A percentile compares a stretch with the other conserved stretches of the same genome.
These are phyloP conservation scores for Cyrtorhinus lividipennis DNA, from an alignment of 1,140 invertebrate species.

Conservation along the genomic window DNA sequence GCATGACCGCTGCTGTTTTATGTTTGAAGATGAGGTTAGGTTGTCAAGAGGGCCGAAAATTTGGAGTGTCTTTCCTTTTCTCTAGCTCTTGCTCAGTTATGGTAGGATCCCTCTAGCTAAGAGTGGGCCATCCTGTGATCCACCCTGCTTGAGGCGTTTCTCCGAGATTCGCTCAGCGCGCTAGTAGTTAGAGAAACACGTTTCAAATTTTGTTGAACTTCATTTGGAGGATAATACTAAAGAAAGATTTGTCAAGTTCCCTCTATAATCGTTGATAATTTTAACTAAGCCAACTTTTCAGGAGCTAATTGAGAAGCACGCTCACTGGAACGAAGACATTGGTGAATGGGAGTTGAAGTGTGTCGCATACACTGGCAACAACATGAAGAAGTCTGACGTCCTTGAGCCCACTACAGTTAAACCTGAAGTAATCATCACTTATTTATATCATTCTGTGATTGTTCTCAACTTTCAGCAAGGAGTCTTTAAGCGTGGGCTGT, in stretches of 20 bases:
- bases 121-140: too few relatives aligned
- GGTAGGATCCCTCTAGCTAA: too few relatives aligned
- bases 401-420: background rate
- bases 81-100: too few relatives aligned
- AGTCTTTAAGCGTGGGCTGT: background rate
- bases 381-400: conserved; percentile 60
- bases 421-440: conserved; percentile 14
- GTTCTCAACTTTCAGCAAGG: background rate
- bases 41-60: conserved; percentile 5
- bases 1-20: background rate
- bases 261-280: too few relatives aligned
- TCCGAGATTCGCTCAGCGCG: too few relatives aligned
- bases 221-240: too few relatives aligned
- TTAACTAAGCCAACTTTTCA: too few relatives aligned
- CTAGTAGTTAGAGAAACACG: too few relatives aligned
- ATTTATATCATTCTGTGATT: background rate
- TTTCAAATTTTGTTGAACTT: too few relatives aligned
- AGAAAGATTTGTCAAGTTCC: too few relatives aligned
- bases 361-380: conserved; percentile 97
- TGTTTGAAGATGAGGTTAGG: background rate
- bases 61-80: too few relatives aligned
- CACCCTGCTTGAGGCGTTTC: too few relatives aligned
- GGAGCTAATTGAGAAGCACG: conserved; percentile 82
- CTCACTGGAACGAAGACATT: conserved; percentile 95
- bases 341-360: conserved; percentile 97